These are phyloP conservation scores for Brachionus sp. DNA, from an alignment of 1,140 invertebrate genomes.

Conservation along the genomic window DNA sequence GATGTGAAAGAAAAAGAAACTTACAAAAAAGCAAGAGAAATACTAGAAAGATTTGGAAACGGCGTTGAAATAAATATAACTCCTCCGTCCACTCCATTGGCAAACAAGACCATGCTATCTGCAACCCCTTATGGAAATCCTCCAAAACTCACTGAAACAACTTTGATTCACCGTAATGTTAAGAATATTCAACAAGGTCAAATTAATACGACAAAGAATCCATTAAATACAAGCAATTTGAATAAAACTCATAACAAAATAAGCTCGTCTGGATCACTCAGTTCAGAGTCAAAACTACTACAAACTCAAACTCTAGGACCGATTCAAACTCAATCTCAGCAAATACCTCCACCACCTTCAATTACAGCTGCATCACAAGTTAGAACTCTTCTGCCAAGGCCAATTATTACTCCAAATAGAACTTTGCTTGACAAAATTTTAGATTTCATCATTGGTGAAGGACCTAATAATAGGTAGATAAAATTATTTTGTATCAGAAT, in stretches of 20 bases:
- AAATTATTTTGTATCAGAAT: background rate
- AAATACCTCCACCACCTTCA: background rate
- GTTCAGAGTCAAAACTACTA: background rate
- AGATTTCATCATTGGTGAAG: constrained; percentile 90
- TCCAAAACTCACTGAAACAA: background rate
- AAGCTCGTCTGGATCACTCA: background rate
- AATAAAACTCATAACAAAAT: background rate
- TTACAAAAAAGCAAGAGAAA: constrained; percentile 89
- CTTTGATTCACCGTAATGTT: constrained; percentile 1
- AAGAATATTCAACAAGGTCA: background rate
- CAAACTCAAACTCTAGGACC: background rate
- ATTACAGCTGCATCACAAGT: constrained; percentile 47
- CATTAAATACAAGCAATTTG: constrained; percentile 23
- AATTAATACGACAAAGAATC: background rate
- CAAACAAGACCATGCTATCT: background rate
- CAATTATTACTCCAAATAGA: constrained; percentile 65
- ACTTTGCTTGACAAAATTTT: constrained; percentile 77
- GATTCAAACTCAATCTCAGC: background rate
- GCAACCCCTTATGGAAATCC: background rate
- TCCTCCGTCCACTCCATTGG: background rate
- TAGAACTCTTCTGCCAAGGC: constrained; percentile 59
- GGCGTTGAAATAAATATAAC: constrained; percentile 51
- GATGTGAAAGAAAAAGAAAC: constrained; percentile 95
- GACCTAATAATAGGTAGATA: constrained; percentile 70
- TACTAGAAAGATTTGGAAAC: constrained; percentile 78